Base-by-base conservation (phyloP, 2,888 invertebrate genomes). In the Synergus umbraculus region DNA sequence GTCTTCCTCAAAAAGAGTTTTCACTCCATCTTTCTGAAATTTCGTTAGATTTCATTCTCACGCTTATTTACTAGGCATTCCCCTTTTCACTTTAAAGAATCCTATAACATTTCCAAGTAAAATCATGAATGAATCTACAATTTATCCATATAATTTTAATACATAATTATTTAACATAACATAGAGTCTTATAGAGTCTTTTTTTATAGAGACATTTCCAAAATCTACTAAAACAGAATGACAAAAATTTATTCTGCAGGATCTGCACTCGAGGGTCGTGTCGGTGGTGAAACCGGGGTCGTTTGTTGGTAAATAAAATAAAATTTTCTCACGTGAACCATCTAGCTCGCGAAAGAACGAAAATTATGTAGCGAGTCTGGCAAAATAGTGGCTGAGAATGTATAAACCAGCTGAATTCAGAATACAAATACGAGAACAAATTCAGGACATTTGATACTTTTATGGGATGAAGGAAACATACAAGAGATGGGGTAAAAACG, bases 251-350 rank as follows among this genome's bases (percentile, higher is more conserved):
- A 73, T 73, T 41, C 37, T 73, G 10, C 12, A 4, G 41, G 37
- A 73, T 73, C 54, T 54, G 54, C 67, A 67, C 67, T 67, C 37
- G 37, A 49, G 73, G 54, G n/a, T 54, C n/a, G n/a, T 73, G 73
- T 29, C 49, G 49, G 37, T 49, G 54, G 2, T 29, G 63, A 13
- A 63, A 63, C 22, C 22, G 12, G n/a, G 37, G 73, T 54, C 54
- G 54, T 73, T 73, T 73, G 41, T 73, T n/a, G 54, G 54, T n/a
- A 41, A 73, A 73, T 73, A 73, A 73, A 73, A 73, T 73, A 73
- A 73, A 73, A 73, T 73, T 73, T 73, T 49, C 37, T 54, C 54
- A 73, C 54, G 73, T 73, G 73, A 73, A 18, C 54, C 73, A 73
- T 73, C 41, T 58, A 49, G n/a, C 37, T 58, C 41, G 54, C 54